Base-by-base conservation (phyloP, 2,113 vertebrate species). In the Dasypus novemcinctus region DNA sequence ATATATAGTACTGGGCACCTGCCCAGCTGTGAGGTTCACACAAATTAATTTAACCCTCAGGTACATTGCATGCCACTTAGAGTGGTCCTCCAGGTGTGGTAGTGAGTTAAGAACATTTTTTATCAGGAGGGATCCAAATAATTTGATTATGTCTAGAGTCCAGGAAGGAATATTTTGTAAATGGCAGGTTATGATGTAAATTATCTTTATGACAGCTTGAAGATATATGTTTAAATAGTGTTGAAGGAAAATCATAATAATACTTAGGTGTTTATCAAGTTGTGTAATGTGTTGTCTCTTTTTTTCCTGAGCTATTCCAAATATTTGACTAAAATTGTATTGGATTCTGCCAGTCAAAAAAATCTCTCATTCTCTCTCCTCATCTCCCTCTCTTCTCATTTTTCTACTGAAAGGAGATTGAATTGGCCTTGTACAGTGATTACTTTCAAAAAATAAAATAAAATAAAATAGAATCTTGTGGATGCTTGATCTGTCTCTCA, bases 1-100 rank as follows among this genome's bases (percentile, higher is more conserved):
- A 71, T 79, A 3, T 85, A 5, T 36, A 59, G 82, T 59, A 74
- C 52, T 57, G 97, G 95, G 76, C 75, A 83, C 59, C 64, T 96
- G 96, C 95, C 93, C 9, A 64, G 74, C 98, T 97, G 87, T 21
- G 78, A 93, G 84, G 41, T 59, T 96, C 38, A 17, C 66, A 38
- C 17, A 61, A 75, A 91, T 91, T 96, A 94, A 96, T 98, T 97
- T 97, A 66, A 68, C 94, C 93, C 96, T 92, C 33, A 8, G 43
- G 89, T 94, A 69, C 83, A 64, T 0, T 29, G 90, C 36, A 96
- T 13, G 95, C 82, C 98, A 94, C 94, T 91, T 93, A 98, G 89
- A 94, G 90, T 72, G n/a, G 63, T 84, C 90, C 93, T 96, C 68
- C 87, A 93, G 91, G 92, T 93, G 63, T 3, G 2, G 25, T 90